Evolutionary conservation across 2,888 invertebrate species (phyloP), one percentile per base, ranked within the genome.

Genomic region (Exocentrus adspersus): DNA sequence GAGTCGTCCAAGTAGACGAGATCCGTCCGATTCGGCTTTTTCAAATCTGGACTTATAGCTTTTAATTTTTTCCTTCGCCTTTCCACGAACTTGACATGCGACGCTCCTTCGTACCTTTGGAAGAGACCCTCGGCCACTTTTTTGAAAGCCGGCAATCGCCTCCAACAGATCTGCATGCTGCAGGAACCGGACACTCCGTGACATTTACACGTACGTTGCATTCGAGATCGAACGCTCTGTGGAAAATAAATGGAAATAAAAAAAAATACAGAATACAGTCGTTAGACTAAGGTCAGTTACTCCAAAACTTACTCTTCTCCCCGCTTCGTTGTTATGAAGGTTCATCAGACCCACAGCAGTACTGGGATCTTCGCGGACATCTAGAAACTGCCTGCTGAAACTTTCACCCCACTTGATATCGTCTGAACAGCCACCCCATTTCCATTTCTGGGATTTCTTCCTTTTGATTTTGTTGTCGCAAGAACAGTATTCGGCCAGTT

Each of bases 351-450:
- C 92, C 54, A 88, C 87, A 21, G 92, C 89, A 14, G 89, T 87
- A 60, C 87, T 87, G 56, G 86, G 86, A 75, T 90, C 89, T 83
- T 95, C 95, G 73, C 88, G 89, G 1, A 92, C 87, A 77, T 96
- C 95, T 32, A 94, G 90, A 82, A 95, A 95, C 70, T 94, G 92
- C 74, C 91, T 88, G 77, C 94, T 93, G 81, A 94, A 93, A 79
- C 88, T 89, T 77, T 93, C 92, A 2, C 95, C 95, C 73, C 91
- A 95, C 80, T 91, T 86, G 69, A 93, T 91, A 74, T 94, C 93
- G 89, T 95, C 95, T 32, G 95, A 95, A 82, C 96, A 96, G 0
- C 95, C 95, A 64, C 95, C 95, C 96, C 96, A 96, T 82, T 95
- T 92, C 92, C 92, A 92, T 73, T 90, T 90, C 67, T 90, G 87